Base-by-base conservation (phyloP, 2,797 vertebrate genomes). In the Sebastes baramenuke region DNA sequence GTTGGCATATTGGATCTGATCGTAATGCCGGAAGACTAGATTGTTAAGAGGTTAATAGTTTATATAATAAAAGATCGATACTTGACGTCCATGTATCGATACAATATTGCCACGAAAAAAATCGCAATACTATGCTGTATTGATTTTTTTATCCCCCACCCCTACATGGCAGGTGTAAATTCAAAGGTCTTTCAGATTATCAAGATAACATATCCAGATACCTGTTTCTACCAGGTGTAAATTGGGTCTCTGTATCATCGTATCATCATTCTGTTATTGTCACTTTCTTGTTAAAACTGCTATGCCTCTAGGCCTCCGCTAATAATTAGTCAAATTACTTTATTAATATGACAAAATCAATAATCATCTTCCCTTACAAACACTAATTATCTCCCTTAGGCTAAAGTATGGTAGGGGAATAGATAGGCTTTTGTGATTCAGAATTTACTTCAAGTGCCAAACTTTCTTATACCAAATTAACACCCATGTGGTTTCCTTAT, bases 351-450 rank as follows among this genome's bases (percentile, higher is more conserved):
- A 12, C 54, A 65, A 58, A 68, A 79, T 69, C 58, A 46, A 65
- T 34, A 65, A 75, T 75, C 10, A 59, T 54, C 42, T 25, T 58
- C 65, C 32, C 27, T 67, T 18, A 34, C 60, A 54, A 70, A 55
- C 75, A 62, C 18, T 38, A 64, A 79, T 71, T 13, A 49, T 59
- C 22, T 79, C 62, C 64, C 52, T 62, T 1, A 38, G 49, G 67
- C 56, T 49, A 10, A 69, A 8, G 7, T 65, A 75, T 52, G 61
- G 30, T 59, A 27, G 42, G n/a, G 69, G 36, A 74, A 29, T 34
- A 75, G 62, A 38, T 70, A 58, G 4, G 4, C 29, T 22, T 73
- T 34, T 55, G 54, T 80, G 36, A 49, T 73, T 79, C 24, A 70
- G 42, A 25, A 65, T 67, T 16, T 46, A 46, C 8, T 24, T 60